These are phyloP conservation scores for Actias luna DNA, from an alignment of 2,888 invertebrate genomes.

Conservation along the genomic window DNA sequence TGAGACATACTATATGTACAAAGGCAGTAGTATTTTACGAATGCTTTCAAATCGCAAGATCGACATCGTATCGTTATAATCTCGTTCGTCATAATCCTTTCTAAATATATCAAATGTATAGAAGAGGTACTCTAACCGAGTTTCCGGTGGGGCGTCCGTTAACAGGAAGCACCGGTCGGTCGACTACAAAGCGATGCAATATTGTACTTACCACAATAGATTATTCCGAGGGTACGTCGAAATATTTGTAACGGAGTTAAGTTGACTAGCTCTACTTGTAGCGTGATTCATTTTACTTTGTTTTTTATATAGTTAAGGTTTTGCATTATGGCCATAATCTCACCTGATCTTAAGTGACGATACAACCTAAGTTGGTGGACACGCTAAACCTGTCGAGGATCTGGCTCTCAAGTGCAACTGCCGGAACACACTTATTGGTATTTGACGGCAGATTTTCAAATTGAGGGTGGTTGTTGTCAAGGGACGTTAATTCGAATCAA, in stretches of 20 bases:
- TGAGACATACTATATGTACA: no score
- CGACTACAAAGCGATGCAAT: conserved; percentile 23
- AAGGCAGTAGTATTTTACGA: no score
- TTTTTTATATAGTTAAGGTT: background rate
- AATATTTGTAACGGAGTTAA: background rate
- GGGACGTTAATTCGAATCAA: no score
- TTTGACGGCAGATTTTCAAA: no score
- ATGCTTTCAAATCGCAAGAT: background rate
- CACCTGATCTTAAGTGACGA: no score
- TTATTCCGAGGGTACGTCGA: conserved; percentile 6
- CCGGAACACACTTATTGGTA: no score
- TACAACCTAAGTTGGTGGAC: no score
- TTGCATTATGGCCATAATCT: background rate
- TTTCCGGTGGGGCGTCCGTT: conserved; percentile 25
- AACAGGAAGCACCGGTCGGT: conserved; percentile 24
- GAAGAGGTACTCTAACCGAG: conserved; percentile 22
- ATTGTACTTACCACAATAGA: conserved; percentile 14
- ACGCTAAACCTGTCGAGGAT: no score
- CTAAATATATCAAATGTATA: background rate
- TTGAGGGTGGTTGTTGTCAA: no score
- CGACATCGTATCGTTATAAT: background rate
- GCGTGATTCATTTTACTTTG: background rate
- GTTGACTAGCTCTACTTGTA: background rate
- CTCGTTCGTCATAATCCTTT: background rate
- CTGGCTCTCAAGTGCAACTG: no score